Base-by-base conservation (phyloP, 2,113 vertebrate genomes). In the Entelurus aequoreus region DNA sequence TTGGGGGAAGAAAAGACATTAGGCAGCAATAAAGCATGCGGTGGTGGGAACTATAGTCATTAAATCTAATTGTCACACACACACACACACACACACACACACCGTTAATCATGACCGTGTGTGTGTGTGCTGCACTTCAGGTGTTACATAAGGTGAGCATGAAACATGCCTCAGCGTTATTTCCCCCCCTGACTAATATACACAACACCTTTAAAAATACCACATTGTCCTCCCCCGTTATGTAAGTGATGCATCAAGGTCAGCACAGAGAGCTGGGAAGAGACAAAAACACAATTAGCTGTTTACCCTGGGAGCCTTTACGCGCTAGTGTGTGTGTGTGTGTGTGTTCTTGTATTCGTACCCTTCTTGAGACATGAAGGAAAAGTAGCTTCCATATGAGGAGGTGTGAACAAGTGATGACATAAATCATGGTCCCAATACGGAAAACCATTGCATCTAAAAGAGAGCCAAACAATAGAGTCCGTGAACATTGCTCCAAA, bases 221-320 rank as follows among this genome's bases (percentile, higher is more conserved):
- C 77, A 77, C 48, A 60, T 53, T 63, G 54, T 72, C 68, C 76
- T 65, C 38, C 61, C 54, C 62, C 70, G 61, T 87, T 84, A 72
- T 70, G 62, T 75, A 81, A 72, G 75, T 62, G 57, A 68, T 54
- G 48, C 72, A 79, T 76, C 71, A 77, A 84, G 81, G 86, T 81
- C 60, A 11, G 68, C 35, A n/a, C 48, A 49, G 67, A 75, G 65
- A 68, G 28, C 28, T 28, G 28, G 3, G 77, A 71, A 70, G 80
- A 79, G 63, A 63, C 40, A 76, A 68, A 81, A 79, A 71, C 75
- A 65, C 77, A 83, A 84, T 84, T 86, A 84, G 77, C 64, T 74
- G 85, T 87, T 86, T 85, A 79, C 71, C 76, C 77, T 62, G 62
- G 48, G 68, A 88, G 79, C 69, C 73, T 84, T 82, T 83, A 67